Conservation (phyloP, 2,888 invertebrate genomes). For the Drosophila peninsularis region DNA sequence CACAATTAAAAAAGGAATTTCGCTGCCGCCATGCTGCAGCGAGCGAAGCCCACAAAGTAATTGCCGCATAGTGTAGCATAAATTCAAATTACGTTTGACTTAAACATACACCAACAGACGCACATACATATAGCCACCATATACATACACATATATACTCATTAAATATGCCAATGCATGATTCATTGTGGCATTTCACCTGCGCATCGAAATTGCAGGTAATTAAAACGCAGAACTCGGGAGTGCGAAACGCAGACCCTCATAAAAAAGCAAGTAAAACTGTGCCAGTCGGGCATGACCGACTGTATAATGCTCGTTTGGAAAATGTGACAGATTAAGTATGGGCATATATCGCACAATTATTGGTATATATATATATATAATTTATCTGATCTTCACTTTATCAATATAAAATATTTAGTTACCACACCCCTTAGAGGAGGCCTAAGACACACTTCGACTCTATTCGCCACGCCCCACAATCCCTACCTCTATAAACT, state of each 20-base stretch:
- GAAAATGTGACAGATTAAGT: too few species aligned
- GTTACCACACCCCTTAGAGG: too few species aligned
- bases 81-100: conserved; percentile 65
- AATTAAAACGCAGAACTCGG: conserved; percentile 42
- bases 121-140: not conserved
- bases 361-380: too few species aligned
- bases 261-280: conserved; percentile 13
- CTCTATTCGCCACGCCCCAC: not conserved
- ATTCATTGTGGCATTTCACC: conserved; percentile 34
- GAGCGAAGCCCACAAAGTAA: conserved; percentile 55
- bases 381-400: too few species aligned
- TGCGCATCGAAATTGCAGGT: conserved; percentile 38
- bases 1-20: conserved; percentile 45
- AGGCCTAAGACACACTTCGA: not conserved
- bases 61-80: conserved; percentile 51
- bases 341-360: too few species aligned
- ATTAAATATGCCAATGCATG: conserved; percentile 31
- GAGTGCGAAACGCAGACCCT: conserved; percentile 22
- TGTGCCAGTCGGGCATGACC: not conserved
- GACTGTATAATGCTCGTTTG: not conserved
- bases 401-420: too few species aligned
- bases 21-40: conserved; percentile 48
- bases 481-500: not conserved
- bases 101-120: conserved; percentile 4
- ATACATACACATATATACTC: not conserved